Base-by-base conservation (phyloP, 2,113 vertebrate species). In the Cololabis saira region DNA sequence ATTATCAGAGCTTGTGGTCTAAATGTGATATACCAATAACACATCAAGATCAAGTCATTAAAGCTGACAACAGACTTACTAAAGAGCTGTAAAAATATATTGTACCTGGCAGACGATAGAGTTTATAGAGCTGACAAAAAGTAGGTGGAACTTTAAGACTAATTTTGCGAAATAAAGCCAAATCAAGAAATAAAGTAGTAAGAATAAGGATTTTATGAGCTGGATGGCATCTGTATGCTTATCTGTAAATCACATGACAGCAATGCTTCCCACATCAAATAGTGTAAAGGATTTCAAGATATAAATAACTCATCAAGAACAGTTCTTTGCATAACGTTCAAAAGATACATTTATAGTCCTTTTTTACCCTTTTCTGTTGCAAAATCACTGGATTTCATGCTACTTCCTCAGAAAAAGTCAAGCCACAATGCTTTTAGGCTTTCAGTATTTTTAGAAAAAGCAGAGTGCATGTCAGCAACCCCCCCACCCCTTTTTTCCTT, bases 1-100 rank as follows among this genome's bases (percentile, higher is more conserved):
- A 86, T 89, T 85, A 89, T 87, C 80, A 91, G 83, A 83, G 82
- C 82, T 74, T 53, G 55, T 68, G 77, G 79, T 75, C 81, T 79
- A 81, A 85, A 82, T 85, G 69, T 67, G 61, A 69, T 66, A 74
- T 76, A 63, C 60, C 65, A 64, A 63, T 67, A 61, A 67, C 62
- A 75, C 22, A 60, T 62, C 37, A 51, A 60, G 65, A 65, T 83
- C 61, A 79, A 74, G 71, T 51, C 70, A 76, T 86, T 87, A 86
- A 78, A 71, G 68, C 57, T 64, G 12, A 47, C 37, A 74, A 52
- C 11, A 55, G 52, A 75, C 68, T 73, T 44, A 67, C 40, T 67
- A 52, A 63, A 81, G 59, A 73, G 58, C 50, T 49, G 50, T 24
- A 42, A 62, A 65, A 70, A 33, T 66, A 67, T 42, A 80, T 44